These are phyloP conservation scores for Periophthalmus modestus DNA, from an alignment of 2,113 vertebrate species.

Conservation along the genomic window DNA sequence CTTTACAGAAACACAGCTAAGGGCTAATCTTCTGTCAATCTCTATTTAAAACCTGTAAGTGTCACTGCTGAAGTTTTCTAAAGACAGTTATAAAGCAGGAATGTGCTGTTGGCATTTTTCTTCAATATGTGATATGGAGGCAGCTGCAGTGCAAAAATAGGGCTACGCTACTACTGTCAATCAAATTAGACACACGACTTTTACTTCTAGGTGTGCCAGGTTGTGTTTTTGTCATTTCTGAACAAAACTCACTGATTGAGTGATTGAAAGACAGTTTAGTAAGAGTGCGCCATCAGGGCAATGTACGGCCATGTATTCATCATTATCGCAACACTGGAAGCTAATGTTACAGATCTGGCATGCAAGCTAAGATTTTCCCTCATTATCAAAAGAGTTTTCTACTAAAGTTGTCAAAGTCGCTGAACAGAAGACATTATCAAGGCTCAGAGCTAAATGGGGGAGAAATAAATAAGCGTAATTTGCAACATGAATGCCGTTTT, in stretches of 20 bases:
- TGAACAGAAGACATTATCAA: slow-evolving; percentile 39
- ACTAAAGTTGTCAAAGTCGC: slow-evolving; percentile 11
- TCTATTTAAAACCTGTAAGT: slow-evolving; percentile 37
- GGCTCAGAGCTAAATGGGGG: slow-evolving; percentile 55
- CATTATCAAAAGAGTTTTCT: background rate
- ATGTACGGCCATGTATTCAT: background rate
- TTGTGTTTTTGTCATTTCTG: background rate
- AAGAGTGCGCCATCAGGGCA: background rate
- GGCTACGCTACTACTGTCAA: slow-evolving; percentile 50
- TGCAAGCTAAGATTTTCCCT: background rate
- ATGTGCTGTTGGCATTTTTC: slow-evolving; percentile 60
- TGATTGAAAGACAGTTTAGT: slow-evolving; percentile 3
- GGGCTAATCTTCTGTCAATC: slow-evolving; percentile 38
- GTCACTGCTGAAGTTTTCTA: slow-evolving; percentile 20
- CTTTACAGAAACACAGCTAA: background rate
- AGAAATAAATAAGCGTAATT: slow-evolving; percentile 53
- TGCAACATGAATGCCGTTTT: slow-evolving; percentile 33
- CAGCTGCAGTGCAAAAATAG: slow-evolving; percentile 44
- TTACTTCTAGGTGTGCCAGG: slow-evolving; percentile 32
- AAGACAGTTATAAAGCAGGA: slow-evolving; percentile 48
- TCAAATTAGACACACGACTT: slow-evolving; percentile 43
- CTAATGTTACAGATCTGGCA: background rate
- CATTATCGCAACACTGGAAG: background rate
- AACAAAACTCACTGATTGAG: slow-evolving; percentile 17
- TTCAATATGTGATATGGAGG: slow-evolving; percentile 43